phyloP scores from a whole-genome alignment of 2,113 vertebrate species.

The Manacus vitellinus region DNA sequence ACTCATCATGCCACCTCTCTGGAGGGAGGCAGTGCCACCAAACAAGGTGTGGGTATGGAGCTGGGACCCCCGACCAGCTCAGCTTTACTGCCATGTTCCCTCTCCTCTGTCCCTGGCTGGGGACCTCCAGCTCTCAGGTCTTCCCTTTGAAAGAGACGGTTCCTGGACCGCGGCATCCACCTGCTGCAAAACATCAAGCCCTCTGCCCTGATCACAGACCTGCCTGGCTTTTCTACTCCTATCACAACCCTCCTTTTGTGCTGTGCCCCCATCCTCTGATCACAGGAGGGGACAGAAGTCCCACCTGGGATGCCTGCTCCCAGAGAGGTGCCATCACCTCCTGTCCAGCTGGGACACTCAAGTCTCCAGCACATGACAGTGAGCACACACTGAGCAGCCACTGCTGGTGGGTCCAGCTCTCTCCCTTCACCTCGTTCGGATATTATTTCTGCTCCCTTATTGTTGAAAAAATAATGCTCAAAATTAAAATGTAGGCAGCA shows the following conservation, averaged over 20 bases:
- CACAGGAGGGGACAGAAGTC: neutral
- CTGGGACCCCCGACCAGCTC: fast-evolving
- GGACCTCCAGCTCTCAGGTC: neutral
- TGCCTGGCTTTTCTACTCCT: neutral
- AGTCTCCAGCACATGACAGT: neutral
- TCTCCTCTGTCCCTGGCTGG: neutral
- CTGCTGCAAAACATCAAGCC: neutral
- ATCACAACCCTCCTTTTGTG: neutral
- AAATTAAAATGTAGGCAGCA: conserved; percentile 60
- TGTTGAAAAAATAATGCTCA: conserved; percentile 53
- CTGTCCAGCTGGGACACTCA: fast-evolving
- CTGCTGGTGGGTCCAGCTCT: neutral
- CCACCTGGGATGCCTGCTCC: neutral
- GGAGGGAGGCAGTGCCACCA: neutral
- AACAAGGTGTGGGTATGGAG: fast-evolving
- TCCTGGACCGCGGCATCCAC: neutral
- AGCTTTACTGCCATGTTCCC: neutral
- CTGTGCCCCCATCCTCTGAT: neutral
- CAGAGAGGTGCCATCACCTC: neutral
- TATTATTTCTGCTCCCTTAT: conserved; percentile 52
- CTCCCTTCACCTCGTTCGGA: conserved; percentile 4
- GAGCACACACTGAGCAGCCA: neutral
- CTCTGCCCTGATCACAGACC: neutral
- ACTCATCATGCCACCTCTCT: fast-evolving
- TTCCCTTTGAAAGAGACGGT: fast-evolving